phyloP scores from a whole-genome alignment of 1,140 invertebrate species.

The Helicorthomorpha holstii region DNA sequence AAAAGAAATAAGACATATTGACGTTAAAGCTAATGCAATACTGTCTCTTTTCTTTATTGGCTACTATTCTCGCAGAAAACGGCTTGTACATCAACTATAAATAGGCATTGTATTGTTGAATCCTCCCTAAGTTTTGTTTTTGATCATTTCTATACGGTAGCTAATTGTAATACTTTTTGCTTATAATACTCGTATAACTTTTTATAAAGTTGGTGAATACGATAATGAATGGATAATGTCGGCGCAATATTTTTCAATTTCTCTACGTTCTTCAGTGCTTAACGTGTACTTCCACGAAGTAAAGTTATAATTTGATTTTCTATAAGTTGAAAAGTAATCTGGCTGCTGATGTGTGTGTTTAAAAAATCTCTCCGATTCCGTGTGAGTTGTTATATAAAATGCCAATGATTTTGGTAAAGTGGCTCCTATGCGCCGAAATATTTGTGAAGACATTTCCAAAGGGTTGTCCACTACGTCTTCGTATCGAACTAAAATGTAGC shows the following conservation, averaged over 20 bases:
- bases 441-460: background rate
- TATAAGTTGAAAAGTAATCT: background rate
- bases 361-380: background rate
- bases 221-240: background rate
- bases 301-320: background rate
- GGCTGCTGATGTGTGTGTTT: background rate
- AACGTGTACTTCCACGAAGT: background rate
- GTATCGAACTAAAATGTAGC: background rate
- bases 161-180: too few relatives aligned
- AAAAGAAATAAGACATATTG: too few relatives aligned
- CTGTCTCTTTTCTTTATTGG: too few relatives aligned
- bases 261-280: background rate
- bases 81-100: too few relatives aligned
- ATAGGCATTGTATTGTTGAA: too few relatives aligned
- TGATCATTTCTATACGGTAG: too few relatives aligned
- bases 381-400: background rate
- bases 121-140: too few relatives aligned
- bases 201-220: background rate
- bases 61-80: too few relatives aligned
- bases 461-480: constrained; percentile 1
- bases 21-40: too few relatives aligned
- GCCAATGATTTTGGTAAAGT: background rate
- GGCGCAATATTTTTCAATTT: background rate
- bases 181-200: too few relatives aligned
- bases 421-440: background rate